phyloP scores from a whole-genome alignment of 2,797 vertebrate species.

The Amphiprion clarkii region DNA sequence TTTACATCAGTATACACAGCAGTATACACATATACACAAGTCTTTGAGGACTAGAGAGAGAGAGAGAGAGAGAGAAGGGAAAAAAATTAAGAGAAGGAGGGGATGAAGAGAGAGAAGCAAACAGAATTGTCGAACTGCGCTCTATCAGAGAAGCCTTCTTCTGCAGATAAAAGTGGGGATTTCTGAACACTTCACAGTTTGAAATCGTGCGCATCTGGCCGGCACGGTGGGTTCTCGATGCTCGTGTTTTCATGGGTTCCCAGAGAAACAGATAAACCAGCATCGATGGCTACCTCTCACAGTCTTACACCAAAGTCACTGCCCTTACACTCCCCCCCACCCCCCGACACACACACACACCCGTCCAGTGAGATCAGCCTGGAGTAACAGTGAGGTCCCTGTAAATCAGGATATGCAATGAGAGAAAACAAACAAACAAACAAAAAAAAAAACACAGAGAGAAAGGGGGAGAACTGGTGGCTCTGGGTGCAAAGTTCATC shows the following conservation, averaged over 20 bases:
- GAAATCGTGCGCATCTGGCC: constrained; percentile 69
- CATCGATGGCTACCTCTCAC: constrained; percentile 64
- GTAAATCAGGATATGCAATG: constrained; percentile 70
- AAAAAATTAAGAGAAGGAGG: constrained; percentile 30
- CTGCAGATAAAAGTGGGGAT: constrained; percentile 53
- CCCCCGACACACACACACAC: background rate
- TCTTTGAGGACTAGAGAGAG: constrained; percentile 68
- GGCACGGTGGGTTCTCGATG: constrained; percentile 55
- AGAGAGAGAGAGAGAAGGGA: constrained; percentile 32
- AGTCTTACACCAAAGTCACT: constrained; percentile 54
- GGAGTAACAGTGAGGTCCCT: constrained; percentile 77
- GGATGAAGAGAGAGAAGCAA: constrained; percentile 42
- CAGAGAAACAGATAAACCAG: constrained; percentile 48
- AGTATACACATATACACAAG: constrained; percentile 85
- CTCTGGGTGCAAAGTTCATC: constrained; percentile 86
- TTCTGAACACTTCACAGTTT: constrained; percentile 83
- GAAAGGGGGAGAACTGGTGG: constrained; percentile 83
- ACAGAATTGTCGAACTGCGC: constrained; percentile 54
- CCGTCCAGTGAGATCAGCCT: constrained; percentile 60
- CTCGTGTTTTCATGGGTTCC: constrained; percentile 43
- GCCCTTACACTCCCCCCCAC: constrained; percentile 34
- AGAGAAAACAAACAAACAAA: constrained; percentile 28
- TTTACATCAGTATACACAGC: constrained; percentile 84
- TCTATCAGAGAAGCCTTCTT: constrained; percentile 72
- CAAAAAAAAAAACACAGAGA: constrained; percentile 24